Base-by-base conservation (phyloP, 1,140 invertebrate genomes). In the Chironomus striatipennis region DNA sequence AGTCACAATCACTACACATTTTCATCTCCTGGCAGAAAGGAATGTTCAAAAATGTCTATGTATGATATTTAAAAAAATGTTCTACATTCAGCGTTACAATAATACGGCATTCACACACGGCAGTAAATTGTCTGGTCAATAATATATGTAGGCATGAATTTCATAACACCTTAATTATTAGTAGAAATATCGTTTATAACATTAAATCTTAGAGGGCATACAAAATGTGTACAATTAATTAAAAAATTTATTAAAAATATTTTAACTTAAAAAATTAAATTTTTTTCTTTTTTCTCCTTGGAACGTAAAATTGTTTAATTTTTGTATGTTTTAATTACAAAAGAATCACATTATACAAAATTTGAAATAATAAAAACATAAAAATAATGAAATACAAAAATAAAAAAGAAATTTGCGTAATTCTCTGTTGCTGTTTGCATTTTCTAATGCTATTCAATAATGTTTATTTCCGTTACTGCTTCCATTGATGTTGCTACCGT, bases 51-150 rank as follows among this genome's bases (percentile, higher is more conserved):
- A 57, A 57, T 57, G 5, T 57, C 12, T n/a, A 12, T 57, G 5
- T 12, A 57, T 12, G 15, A 57, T 57, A n/a, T 12, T 57, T 12
- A 12, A 15, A 12, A 0, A 15, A 15, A 57, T 57, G 47, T 57
- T 5, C n/a, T 57, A 57, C n/a, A 57, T n/a, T 57, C 24, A 34
- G 24, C 24, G 24, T 34, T 34, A 34, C 24, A 34, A 34, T 34
- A 34, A 34, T 34, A 34, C 47, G 47, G 47, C 47, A 57, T 57
- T 57, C 47, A 57, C 12, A 57, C 12, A 57, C 47, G 47, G 47
- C 47, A 57, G 47, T 57, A 57, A 57, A n/a, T 57, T 57, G 47
- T 57, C 47, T 57, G 47, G 47, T 57, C 47, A 57, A 57, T 57
- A n/a, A 57, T 57, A 57, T 57, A 57, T n/a, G 47, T n/a, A n/a